phyloP scores from a whole-genome alignment of 2,888 invertebrate species.

The Amphimallon solstitiale region DNA sequence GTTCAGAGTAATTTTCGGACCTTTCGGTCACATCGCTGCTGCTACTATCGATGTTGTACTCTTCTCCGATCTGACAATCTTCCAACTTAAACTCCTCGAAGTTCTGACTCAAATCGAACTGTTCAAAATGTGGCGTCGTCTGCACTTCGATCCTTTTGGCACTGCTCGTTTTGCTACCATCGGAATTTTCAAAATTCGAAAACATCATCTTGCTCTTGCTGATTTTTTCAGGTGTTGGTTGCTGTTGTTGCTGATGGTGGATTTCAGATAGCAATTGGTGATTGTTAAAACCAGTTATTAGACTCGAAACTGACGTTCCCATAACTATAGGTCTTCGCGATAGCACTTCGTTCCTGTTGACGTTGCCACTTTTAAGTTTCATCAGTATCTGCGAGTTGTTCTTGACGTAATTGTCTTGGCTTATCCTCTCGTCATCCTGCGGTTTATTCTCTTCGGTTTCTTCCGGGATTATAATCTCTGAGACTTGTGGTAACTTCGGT shows the following conservation, averaged over 20 bases:
- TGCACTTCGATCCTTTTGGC: slow-evolving; percentile 26
- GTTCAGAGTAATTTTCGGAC: background rate
- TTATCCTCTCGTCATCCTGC: slow-evolving; percentile 54
- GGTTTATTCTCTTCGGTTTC: slow-evolving; percentile 62
- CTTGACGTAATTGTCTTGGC: slow-evolving; percentile 62
- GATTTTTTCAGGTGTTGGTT: slow-evolving; percentile 45
- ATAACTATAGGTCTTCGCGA: slow-evolving; percentile 68
- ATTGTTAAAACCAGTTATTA: slow-evolving; percentile 62
- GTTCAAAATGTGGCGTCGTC: slow-evolving; percentile 62
- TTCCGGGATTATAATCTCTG: slow-evolving; percentile 77
- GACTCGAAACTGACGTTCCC: slow-evolving; percentile 71
- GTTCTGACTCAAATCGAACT: slow-evolving; percentile 78
- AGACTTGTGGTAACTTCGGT: slow-evolving; percentile 79
- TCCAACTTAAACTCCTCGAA: slow-evolving; percentile 84
- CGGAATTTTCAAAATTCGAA: slow-evolving; percentile 61
- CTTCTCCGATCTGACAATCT: slow-evolving; percentile 71
- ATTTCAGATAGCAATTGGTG: slow-evolving; percentile 68
- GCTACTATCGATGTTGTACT: slow-evolving; percentile 53
- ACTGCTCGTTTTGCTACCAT: slow-evolving; percentile 51
- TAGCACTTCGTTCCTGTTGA: slow-evolving; percentile 36
- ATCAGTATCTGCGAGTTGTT: slow-evolving; percentile 60
- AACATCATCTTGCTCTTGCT: slow-evolving; percentile 54
- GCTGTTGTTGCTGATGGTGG: slow-evolving; percentile 58
- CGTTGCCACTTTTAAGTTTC: slow-evolving; percentile 57
- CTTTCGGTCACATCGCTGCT: slow-evolving; percentile 33